Base-by-base conservation (phyloP, 1,140 invertebrate genomes). In the Bombyx mandarina region DNA sequence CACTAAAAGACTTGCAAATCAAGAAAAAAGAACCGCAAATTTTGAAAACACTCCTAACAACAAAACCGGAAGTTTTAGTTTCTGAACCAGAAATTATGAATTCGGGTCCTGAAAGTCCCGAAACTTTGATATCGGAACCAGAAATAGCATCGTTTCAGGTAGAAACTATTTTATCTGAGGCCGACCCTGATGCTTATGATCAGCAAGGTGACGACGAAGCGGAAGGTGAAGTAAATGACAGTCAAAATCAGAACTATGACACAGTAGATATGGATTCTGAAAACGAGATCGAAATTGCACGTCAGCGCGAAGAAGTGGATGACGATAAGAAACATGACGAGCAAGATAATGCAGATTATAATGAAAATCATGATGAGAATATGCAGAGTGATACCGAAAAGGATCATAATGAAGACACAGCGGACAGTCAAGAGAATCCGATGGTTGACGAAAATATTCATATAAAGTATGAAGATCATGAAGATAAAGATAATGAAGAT, bases 21-120 rank as follows among this genome's bases (percentile, higher is more conserved):
- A 86, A 81, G 71, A 87, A 87, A 66, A 87, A 84, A 52, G 81
- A 88, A 76, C 86, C 88, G 1, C 83, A 88, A 71, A 89, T 89
- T 58, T 68, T 89, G 43, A 89, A 89, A 66, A 86, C 85, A 8
- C 66, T 89, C 18, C 63, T 89, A 5, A 88, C 88, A 1, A 63
- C 82, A 1, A 83, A 82, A 68, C 79, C 82, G 6, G 84, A 88
- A 65, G 74, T 84, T 50, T 61, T 85, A 42, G 75, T 87, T 2
- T 84, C 86, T 1, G 88, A 88, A 59, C 84, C 84, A 18, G 88
- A 88, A 74, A 84, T 84, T 53, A 57, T 88, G 7, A 82, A 85
- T 62, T 89, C 86, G 10, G 75, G 75, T 3, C 86, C 86, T 7
- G 88, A 83, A 65, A 89, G 86, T 63, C 85, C 88, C 1, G 88